Evolutionary conservation across 2,888 invertebrate genomes (phyloP), one percentile per base, ranked within the genome.

Genomic region (Leistus spinibarbis): DNA sequence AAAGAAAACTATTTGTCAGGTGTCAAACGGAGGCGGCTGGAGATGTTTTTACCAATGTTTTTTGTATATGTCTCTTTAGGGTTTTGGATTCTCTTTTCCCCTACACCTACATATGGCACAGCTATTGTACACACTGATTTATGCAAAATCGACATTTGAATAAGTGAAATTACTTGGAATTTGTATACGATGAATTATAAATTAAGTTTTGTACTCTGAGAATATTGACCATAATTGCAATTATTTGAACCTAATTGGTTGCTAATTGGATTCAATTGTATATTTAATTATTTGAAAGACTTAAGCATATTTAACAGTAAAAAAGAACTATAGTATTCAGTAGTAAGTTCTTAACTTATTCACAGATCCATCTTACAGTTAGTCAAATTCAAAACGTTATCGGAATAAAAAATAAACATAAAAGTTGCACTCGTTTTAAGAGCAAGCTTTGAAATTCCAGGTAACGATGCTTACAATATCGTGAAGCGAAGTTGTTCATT

Each of bases 1-100:
- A 76, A 71, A 76, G 71, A 70, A 70, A 66, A 76, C 71, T 67
- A 76, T 76, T 76, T 70, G 76, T 76, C 70, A 70, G 67, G 66
- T 76, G 76, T 76, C 76, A 76, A 71, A 76, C 67, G 67, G 71
- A 66, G 73, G 73, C 73, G 73, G 62, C 27, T 23, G n/a, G 24
- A 22, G 64, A 71, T 71, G 71, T 70, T 71, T 54, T 71, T 27
- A 66, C 24, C 22, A 60, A 60, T 53, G 22, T 73, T 73, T 67
- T 66, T 19, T 66, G 40, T 24, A 7, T 17, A 62, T 67, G 53
- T 73, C 62, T 71, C 62, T 71, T 64, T 63, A 64, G 71, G 71
- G 54, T 69, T 53, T 69, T 22, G 20, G 16, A 19, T 13, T 60
- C 17, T 60, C 22, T 60, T 60, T 40, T 40, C 40, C 40, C n/a